These are phyloP conservation scores for Eolophus roseicapilla DNA, from an alignment of 2,113 vertebrate genomes.

Conservation along the genomic window DNA sequence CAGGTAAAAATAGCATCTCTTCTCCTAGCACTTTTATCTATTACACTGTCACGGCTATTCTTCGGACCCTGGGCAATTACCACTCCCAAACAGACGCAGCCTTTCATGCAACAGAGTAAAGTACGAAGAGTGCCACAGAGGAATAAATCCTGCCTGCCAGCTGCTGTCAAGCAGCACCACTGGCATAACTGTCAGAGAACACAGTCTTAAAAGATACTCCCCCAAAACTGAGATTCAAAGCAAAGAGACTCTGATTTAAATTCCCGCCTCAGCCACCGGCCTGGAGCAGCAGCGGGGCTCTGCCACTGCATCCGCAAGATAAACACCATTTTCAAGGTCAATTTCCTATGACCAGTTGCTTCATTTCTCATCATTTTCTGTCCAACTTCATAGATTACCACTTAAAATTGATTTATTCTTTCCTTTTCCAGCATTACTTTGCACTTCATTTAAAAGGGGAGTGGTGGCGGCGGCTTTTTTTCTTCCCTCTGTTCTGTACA, in stretches of 20 bases:
- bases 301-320: neutral
- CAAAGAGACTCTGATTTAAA: conserved; percentile 4
- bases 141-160: neutral
- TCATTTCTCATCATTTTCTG: conserved; percentile 70
- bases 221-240: conserved; percentile 3
- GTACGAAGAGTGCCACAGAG: neutral
- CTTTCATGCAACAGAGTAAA: neutral
- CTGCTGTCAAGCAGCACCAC: neutral
- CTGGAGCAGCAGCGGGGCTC: neutral
- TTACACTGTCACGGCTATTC: neutral
- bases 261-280: neutral
- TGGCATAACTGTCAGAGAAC: neutral
- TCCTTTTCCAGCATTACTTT: conserved; percentile 58
- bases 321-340: conserved; percentile 72
- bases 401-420: conserved; percentile 70
- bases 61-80: neutral
- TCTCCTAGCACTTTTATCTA: neutral
- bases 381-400: conserved; percentile 70
- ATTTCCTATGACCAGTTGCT: conserved; percentile 68
- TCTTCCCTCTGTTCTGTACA: neutral
- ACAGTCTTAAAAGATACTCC: neutral
- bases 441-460: conserved; percentile 54
- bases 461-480: neutral
- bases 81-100: neutral
- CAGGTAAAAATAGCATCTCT: conserved; percentile 22